Conservation (phyloP, 2,888 invertebrate species). For the Dicycla oo region DNA sequence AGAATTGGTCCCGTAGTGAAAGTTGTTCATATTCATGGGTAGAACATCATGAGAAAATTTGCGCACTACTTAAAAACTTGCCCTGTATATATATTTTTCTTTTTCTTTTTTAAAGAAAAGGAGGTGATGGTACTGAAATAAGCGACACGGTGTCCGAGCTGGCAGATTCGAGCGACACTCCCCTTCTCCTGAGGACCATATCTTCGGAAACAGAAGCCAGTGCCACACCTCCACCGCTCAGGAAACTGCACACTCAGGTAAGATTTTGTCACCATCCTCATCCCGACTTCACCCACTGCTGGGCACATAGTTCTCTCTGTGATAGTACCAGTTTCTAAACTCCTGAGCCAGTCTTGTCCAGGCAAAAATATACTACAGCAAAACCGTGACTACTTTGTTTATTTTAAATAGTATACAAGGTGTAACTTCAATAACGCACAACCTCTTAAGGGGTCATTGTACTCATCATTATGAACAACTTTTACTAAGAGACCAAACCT, state of each 20-base stretch:
- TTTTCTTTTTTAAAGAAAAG: constrained; percentile 75
- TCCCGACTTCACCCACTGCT: not conserved
- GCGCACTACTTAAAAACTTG: no score
- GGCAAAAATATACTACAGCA: not conserved
- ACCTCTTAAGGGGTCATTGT: no score
- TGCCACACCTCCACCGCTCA: constrained; percentile 83
- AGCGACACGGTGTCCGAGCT: constrained; percentile 82
- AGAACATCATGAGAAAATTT: no score
- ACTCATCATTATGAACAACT: no score
- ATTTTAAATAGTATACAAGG: no score
- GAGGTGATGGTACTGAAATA: constrained; percentile 79
- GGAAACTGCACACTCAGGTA: constrained; percentile 87
- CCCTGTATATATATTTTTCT: no score
- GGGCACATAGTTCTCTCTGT: not conserved
- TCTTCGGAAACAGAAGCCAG: constrained; percentile 91
- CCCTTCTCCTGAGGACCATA: constrained; percentile 90
- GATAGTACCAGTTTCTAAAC: not conserved
- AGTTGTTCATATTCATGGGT: no score
- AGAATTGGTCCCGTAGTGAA: no score
- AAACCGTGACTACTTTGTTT: not conserved
- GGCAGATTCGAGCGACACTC: constrained; percentile 85
- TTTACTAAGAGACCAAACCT: no score
- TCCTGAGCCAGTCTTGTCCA: not conserved
- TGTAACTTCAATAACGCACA: no score
- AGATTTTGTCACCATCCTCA: constrained; percentile 10